Base-by-base conservation (phyloP, 2,113 vertebrate species). In the Acrocephalus arundinaceus region DNA sequence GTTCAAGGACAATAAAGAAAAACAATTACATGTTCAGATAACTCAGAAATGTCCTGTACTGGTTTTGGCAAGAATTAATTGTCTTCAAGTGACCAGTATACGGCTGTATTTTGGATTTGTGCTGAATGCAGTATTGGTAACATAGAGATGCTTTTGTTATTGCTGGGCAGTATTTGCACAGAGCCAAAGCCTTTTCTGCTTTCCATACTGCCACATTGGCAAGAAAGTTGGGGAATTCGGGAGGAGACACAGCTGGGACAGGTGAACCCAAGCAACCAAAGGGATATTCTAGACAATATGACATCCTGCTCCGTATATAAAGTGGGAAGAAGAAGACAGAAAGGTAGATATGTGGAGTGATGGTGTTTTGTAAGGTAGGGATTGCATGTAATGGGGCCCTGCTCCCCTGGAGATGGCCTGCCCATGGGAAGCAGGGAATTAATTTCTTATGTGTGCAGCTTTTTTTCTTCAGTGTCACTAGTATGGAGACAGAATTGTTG, bases 151-250 rank as follows among this genome's bases (percentile, higher is more conserved):
- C 2, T 46, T 86, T 52, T 33, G 54, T 28, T 61, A 70, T 23
- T 70, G 39, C 33, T 54, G 33, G 22, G 18, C 4, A 4, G 3
- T 19, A 52, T 28, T 37, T 45, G 22, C 55, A 77, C 8, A 28
- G 39, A 70, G 33, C 5, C 46, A 62, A 61, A 27, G 57, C 39
- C 46, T 62, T 52, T 77, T 52, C 55, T 61, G 33, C 46, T 54
- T 62, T 28, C n/a, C 0, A 0, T 28, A 52, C 33, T 39, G 46
- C 28, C 33, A 70, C 8, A 7, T 18, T 46, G 63, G 22, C 15
- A 61, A 46, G 39, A 19, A 28, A 54, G 23, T 3, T 33, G 46
- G 27, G 37, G 7, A 61, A 46, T 14, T 0, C 39, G 39, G 39
- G 55, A 78, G 48, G 39, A 62, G 46, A 78, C 27, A 70, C 12